These are phyloP conservation scores for Psilanteris sp. DNA, from an alignment of 1,140 invertebrate genomes.

Conservation along the genomic window DNA sequence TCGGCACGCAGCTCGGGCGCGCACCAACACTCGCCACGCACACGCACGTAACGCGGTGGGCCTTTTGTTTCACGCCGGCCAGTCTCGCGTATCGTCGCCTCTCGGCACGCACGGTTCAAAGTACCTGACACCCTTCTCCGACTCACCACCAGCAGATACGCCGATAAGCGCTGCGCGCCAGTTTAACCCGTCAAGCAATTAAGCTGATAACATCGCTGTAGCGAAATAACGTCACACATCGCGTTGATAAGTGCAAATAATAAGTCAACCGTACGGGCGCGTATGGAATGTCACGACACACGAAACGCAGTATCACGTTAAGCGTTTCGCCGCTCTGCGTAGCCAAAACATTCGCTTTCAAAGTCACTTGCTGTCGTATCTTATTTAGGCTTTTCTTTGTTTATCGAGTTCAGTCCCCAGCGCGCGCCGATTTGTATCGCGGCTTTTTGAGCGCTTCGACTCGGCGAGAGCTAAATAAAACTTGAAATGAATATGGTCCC, in stretches of 20 bases:
- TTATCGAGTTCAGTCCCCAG: no score
- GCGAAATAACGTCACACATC: constrained; percentile 75
- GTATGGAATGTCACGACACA: constrained; percentile 31
- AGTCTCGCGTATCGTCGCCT: constrained; percentile 61
- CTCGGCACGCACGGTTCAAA: constrained; percentile 63
- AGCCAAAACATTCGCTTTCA: no score
- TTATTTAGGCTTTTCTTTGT: not conserved
- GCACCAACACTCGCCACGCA: constrained; percentile 5
- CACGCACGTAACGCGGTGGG: constrained; percentile 42
- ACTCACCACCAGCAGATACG: constrained; percentile 65
- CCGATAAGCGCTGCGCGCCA: constrained; percentile 73
- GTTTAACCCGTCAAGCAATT: constrained; percentile 77
- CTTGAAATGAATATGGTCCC: no score
- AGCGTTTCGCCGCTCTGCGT: constrained; percentile 4
- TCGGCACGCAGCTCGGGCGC: not conserved
- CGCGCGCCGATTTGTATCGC: no score
- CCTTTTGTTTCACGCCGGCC: constrained; percentile 60
- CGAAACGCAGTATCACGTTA: constrained; percentile 29
- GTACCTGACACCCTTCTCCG: constrained; percentile 66
- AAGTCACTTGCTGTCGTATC: no score
- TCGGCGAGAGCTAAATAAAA: no score
- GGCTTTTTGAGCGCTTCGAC: no score
- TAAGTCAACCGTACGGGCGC: constrained; percentile 26
- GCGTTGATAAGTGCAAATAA: constrained; percentile 25
- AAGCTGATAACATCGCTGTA: constrained; percentile 74